Percentiles rank a stretch among this genome's conserved stretches.
Evolutionary conservation across 1,140 invertebrate genomes (phyloP).

Genomic region (Neodiprion virginianus): DNA sequence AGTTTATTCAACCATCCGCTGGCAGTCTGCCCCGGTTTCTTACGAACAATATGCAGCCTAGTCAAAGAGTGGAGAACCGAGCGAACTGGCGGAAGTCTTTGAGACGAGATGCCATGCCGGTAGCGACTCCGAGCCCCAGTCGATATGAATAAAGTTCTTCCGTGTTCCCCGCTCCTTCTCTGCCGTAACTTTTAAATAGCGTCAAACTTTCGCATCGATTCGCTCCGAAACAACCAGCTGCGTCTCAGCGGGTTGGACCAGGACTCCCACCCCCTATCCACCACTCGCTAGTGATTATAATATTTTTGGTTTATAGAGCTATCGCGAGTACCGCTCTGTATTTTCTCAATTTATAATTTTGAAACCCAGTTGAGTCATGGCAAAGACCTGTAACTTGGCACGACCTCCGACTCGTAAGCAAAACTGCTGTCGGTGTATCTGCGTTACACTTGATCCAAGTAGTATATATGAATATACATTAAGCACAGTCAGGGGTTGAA

Average conservation of each 20-base stretch:
- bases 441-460: too few relatives aligned
- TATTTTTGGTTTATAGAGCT: slow-evolving; percentile 17
- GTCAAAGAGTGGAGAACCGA: too few relatives aligned
- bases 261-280: not conserved
- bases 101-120: not conserved
- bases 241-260: slow-evolving; percentile 3
- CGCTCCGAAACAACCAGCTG: not conserved
- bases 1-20: slow-evolving; percentile 4
- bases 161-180: not conserved
- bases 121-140: slow-evolving; percentile 4
- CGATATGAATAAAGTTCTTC: slow-evolving; percentile 16
- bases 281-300: not conserved
- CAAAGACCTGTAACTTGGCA: not conserved
- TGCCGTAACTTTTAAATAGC: slow-evolving; percentile 13
- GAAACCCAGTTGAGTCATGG: not conserved
- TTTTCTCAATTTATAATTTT: slow-evolving; percentile 12
- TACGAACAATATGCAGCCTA: not conserved
- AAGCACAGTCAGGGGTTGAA: not conserved
- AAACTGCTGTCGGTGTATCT: not conserved
- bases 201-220: slow-evolving; percentile 6
- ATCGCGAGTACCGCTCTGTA: slow-evolving; percentile 1
- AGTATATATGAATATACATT: too few relatives aligned
- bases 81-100: not conserved
- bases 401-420: slow-evolving; percentile 1
- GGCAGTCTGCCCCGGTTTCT: not conserved